Percentiles rank a stretch among this genome's conserved stretches.
Evolutionary conservation across 2,797 vertebrate genomes (phyloP).

Genomic region (Pipistrellus pygmaeus): DNA sequence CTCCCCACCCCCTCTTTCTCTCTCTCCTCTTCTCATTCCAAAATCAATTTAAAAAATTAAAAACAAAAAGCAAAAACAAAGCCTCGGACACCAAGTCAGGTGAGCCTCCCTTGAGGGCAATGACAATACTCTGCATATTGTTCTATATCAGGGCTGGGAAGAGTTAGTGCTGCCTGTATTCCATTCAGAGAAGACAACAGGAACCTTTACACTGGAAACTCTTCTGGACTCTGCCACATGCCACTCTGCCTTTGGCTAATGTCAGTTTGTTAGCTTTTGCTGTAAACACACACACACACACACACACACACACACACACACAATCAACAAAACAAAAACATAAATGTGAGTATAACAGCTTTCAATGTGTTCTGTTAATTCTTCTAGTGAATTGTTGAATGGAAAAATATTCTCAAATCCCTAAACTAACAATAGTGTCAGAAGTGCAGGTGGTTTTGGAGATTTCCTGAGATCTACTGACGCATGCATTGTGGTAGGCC

Average conservation of each 20-base stretch:
- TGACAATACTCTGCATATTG: neutral
- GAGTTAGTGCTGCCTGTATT: neutral
- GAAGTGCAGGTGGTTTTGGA: neutral
- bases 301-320: too few species aligned
- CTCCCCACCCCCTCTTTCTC: too few species aligned
- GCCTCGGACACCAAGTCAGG: neutral
- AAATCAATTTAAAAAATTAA: neutral
- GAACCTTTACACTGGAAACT: neutral
- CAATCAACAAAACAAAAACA: neutral
- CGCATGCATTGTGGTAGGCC: accelerated
- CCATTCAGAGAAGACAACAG: neutral
- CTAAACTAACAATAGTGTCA: neutral
- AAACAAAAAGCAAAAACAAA: neutral
- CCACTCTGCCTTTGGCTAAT: neutral
- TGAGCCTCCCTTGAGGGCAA: neutral
- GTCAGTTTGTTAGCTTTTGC: neutral
- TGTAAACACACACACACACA: neutral
- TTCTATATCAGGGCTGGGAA: neutral
- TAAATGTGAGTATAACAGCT: neutral
- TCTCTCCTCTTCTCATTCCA: neutral
- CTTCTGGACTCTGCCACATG: accelerated
- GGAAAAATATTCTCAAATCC: neutral
- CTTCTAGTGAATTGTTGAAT: neutral
- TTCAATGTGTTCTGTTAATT: neutral
- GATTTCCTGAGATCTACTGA: neutral